phyloP scores from a whole-genome alignment of 2,113 vertebrate species.

The Cryptotis parvus region DNA sequence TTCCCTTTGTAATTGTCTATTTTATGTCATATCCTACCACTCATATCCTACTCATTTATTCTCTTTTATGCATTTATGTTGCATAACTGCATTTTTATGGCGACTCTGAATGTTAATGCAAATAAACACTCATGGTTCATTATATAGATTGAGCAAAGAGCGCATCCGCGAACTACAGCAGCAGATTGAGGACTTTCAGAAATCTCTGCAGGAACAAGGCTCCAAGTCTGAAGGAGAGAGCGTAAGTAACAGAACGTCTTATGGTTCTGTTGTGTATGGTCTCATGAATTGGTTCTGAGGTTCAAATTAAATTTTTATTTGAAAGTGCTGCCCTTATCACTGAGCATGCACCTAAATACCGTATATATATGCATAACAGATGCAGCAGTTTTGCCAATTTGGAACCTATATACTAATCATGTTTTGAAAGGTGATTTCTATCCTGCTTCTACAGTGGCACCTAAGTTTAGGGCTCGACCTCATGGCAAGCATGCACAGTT shows the following conservation, averaged over 20 bases:
- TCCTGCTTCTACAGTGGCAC: not conserved
- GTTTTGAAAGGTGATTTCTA: conserved; percentile 53
- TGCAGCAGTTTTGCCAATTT: conserved; percentile 64
- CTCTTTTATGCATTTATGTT: not conserved
- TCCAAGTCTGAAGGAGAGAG: conserved; percentile 94
- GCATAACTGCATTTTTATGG: not conserved
- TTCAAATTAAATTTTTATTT: conserved; percentile 31
- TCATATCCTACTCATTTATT: too few species aligned
- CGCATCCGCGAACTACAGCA: conserved; percentile 92
- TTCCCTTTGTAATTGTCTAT: too few species aligned
- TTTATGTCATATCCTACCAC: too few species aligned
- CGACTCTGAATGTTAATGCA: conserved; percentile 35
- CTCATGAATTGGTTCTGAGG: not conserved
- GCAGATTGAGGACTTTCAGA: conserved; percentile 97
- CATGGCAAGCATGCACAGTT: not conserved
- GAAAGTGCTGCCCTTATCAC: conserved; percentile 37
- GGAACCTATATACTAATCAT: not conserved
- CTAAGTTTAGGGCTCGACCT: conserved; percentile 34
- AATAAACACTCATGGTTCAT: conserved; percentile 10
- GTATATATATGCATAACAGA: conserved; percentile 77
- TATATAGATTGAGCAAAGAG: conserved; percentile 91
- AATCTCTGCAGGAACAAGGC: conserved; percentile 94
- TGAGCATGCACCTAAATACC: conserved; percentile 62
- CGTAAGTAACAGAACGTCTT: conserved; percentile 73
- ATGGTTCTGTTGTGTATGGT: not conserved